A percentile compares a stretch with the other conserved stretches of the same genome.
Evolutionary conservation across 30 jellyfish, hydroid and myxozoan genomes (phyloP).

Genomic region (Chironex yamaguchii): DNA sequence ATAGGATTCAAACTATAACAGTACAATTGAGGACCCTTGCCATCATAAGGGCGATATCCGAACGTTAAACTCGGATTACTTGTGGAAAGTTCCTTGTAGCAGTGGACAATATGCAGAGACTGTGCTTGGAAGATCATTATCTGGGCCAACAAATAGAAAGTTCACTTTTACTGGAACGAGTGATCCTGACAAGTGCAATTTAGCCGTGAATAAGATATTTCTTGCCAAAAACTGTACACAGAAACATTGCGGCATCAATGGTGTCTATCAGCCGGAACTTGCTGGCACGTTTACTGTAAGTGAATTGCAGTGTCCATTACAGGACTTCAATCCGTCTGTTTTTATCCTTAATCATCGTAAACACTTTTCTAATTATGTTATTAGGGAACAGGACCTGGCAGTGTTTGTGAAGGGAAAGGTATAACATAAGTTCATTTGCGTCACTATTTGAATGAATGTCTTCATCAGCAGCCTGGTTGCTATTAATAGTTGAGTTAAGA

Average conservation of each 20-base stretch:
- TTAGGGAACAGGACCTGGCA: too few relatives aligned
- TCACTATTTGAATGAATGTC: too few relatives aligned
- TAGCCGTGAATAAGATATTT: not conserved
- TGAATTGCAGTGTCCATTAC: not conserved
- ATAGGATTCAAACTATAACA: slow-evolving; percentile 44
- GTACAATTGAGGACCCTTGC: slow-evolving; percentile 69
- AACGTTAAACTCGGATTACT: slow-evolving; percentile 2
- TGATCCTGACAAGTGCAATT: slow-evolving; percentile 22
- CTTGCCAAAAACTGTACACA: slow-evolving; percentile 16
- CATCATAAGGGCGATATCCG: slow-evolving; percentile 17
- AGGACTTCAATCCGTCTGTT: too few relatives aligned
- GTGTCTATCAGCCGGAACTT: slow-evolving; percentile 56
- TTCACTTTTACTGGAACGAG: slow-evolving; percentile 55
- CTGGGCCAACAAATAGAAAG: slow-evolving; percentile 51
- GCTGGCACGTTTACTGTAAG: slow-evolving; percentile 61
- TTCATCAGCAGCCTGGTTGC: too few relatives aligned
- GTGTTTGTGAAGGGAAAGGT: too few relatives aligned
- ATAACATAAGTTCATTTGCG: too few relatives aligned
- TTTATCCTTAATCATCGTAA: too few relatives aligned
- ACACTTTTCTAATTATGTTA: too few relatives aligned
- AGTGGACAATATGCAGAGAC: slow-evolving; percentile 55
- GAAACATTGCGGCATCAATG: slow-evolving; percentile 49
- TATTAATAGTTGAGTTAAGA: too few relatives aligned
- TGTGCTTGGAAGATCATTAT: slow-evolving; percentile 26
- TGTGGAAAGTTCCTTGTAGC: slow-evolving; percentile 74